Evolutionary conservation across 2,797 vertebrate species (phyloP).

Genomic region (Pyrrhura leucotis): DNA sequence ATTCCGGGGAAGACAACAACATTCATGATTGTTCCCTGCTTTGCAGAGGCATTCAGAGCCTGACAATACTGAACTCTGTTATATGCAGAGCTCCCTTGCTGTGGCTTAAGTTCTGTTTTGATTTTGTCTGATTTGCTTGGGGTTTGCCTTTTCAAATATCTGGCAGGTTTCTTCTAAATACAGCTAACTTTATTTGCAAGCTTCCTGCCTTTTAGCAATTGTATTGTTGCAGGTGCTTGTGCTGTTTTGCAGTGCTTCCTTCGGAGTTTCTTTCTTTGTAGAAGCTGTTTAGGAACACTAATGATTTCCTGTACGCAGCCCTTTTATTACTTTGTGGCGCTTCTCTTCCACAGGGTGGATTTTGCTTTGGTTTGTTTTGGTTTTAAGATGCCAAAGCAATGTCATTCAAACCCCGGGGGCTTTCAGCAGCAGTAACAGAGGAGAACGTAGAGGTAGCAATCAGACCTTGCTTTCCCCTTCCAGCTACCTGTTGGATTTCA

Average conservation of each 20-base stretch:
- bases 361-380: neutral
- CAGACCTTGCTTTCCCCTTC: neutral
- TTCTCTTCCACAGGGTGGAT: neutral
- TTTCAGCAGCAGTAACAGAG: neutral
- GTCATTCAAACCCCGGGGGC: neutral
- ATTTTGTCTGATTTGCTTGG: neutral
- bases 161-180: neutral
- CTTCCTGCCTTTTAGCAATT: neutral
- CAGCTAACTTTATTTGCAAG: neutral
- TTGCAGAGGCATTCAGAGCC: neutral
- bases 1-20: neutral
- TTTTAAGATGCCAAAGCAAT: neutral
- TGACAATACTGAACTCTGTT: neutral
- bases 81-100: neutral
- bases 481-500: neutral
- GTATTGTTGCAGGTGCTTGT: fast-evolving
- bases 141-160: neutral
- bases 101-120: neutral
- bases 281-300: neutral
- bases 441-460: neutral
- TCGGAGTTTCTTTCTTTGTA: neutral
- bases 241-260: neutral
- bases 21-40: neutral
- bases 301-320: neutral
- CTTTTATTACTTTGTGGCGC: neutral